A percentile compares a stretch with the other conserved stretches of the same genome.
Evolutionary conservation across 2,888 invertebrate genomes (phyloP).

Genomic region (Caenorhabditis wallacei): DNA sequence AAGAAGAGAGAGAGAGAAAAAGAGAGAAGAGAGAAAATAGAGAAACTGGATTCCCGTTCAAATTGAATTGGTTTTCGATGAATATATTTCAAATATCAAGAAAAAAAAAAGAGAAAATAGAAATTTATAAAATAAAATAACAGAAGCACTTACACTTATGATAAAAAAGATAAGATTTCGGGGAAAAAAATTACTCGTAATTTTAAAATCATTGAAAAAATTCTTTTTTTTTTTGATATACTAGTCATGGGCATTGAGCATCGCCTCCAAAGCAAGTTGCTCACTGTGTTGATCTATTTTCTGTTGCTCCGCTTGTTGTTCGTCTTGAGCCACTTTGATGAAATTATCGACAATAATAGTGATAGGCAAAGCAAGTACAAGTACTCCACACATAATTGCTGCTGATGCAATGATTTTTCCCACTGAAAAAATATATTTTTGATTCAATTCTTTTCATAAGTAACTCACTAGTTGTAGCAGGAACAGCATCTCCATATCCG

Average conservation of each 20-base stretch:
- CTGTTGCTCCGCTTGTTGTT: slow-evolving; percentile 81
- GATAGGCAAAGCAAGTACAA: slow-evolving; percentile 83
- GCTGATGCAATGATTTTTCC: slow-evolving; percentile 82
- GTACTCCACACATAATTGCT: slow-evolving; percentile 83
- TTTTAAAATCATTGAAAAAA: slow-evolving; percentile 46
- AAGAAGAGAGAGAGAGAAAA: slow-evolving; percentile 31
- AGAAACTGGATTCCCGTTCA: slow-evolving; percentile 24
- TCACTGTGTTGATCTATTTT: slow-evolving; percentile 75
- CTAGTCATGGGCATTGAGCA: slow-evolving; percentile 72
- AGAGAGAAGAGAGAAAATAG: slow-evolving; percentile 16
- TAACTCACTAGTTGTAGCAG: slow-evolving; percentile 80
- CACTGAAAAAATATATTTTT: slow-evolving; percentile 67
- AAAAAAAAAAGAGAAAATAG: slow-evolving; percentile 19
- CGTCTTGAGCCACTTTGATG: slow-evolving; percentile 82
- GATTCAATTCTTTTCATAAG: neutral
- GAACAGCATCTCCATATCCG: slow-evolving; percentile 82
- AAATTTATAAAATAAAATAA: slow-evolving; percentile 42
- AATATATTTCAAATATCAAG: neutral
- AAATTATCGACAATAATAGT: slow-evolving; percentile 83
- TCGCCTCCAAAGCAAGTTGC: slow-evolving; percentile 71
- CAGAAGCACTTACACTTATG: slow-evolving; percentile 10
- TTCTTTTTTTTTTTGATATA: slow-evolving; percentile 2
- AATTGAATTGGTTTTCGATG: slow-evolving; percentile 15
- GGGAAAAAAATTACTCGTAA: slow-evolving; percentile 55
- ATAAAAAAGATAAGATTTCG: too few relatives aligned